Evolutionary conservation across 2,797 vertebrate species (phyloP), one percentile per base, ranked within the genome.

Genomic region (Typhlichthys eigenmanni): DNA sequence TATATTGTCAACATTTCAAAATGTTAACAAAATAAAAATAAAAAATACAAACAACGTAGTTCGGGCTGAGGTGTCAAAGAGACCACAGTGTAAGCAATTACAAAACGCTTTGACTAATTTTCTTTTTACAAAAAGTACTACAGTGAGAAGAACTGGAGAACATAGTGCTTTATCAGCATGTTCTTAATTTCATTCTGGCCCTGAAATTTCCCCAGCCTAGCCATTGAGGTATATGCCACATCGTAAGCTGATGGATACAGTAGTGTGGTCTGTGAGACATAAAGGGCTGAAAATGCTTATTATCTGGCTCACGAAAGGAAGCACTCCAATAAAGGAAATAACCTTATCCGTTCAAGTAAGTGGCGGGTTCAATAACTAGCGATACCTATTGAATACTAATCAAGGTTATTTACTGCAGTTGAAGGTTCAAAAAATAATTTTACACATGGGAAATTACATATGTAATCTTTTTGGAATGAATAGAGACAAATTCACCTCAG

Each of bases 261-360:
- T 52, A 63, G 46, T 72, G 49, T 68, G 64, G 56, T 61, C 58
- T 58, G 62, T 57, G 50, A 68, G 68, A 71, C 60, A 74, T 4
- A 17, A 50, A 64, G 45, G 61, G 50, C 76, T 79, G 61, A 64
- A 68, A 84, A 76, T 57, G 62, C 68, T 13, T 75, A 65, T 76
- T 73, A 79, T 74, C 69, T 63, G 75, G 54, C 62, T 48, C 52
- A 48, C 47, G 24, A 56, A 74, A 60, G 69, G 67, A 83, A 68
- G 72, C 68, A 65, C 71, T 76, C 72, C 72, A 79, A 84, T 77
- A 72, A 76, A 72, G 73, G 69, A 83, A 87, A 81, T 70, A 84
- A 81, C 80, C 78, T 69, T 78, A 83, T 87, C 76, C 60, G 19
- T 87, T 90, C 83, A 85, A 88, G 86, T 82, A 83, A 87, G 78